Percentiles rank a stretch among this genome's conserved stretches.
Conservation (phyloP, 1,140 invertebrate species). For the Ooceraea biroi region DNA sequence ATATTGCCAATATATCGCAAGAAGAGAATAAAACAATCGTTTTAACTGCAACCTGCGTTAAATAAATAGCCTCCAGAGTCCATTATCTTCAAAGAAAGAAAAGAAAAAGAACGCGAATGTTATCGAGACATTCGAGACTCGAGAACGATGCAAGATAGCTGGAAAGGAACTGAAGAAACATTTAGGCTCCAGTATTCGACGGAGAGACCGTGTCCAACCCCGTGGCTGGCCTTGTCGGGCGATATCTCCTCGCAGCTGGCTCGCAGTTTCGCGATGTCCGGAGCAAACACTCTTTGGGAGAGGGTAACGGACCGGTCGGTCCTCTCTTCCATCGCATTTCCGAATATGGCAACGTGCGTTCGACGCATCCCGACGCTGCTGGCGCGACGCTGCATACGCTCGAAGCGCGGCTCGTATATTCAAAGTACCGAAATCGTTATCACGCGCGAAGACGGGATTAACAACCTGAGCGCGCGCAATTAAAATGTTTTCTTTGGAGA, state of each 20-base stretch:
- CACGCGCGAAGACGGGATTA: no score
- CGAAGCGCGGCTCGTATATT: slow-evolving; percentile 22
- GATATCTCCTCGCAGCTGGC: slow-evolving; percentile 21
- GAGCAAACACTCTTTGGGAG: slow-evolving; percentile 31
- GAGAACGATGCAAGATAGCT: slow-evolving; percentile 18
- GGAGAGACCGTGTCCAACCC: background rate
- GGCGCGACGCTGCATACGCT: slow-evolving; percentile 7
- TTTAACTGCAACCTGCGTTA: no score
- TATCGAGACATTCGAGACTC: background rate
- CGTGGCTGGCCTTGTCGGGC: background rate
- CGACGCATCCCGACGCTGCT: background rate
- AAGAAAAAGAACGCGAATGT: background rate
- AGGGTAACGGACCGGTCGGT: slow-evolving; percentile 57
- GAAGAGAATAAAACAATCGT: no score
- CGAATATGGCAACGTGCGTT: slow-evolving; percentile 63
- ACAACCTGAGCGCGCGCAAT: no score
- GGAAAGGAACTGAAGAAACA: background rate
- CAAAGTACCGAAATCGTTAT: slow-evolving; percentile 20
- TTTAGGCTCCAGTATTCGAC: slow-evolving; percentile 49
- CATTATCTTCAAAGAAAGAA: background rate
- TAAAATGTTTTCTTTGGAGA: background rate
- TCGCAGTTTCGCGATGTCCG: slow-evolving; percentile 51
- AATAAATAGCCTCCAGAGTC: no score
- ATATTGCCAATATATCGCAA: no score
- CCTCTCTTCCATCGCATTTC: slow-evolving; percentile 45